Conservation (phyloP, 2,113 vertebrate species). For the Nyctereutes procyonoides region DNA sequence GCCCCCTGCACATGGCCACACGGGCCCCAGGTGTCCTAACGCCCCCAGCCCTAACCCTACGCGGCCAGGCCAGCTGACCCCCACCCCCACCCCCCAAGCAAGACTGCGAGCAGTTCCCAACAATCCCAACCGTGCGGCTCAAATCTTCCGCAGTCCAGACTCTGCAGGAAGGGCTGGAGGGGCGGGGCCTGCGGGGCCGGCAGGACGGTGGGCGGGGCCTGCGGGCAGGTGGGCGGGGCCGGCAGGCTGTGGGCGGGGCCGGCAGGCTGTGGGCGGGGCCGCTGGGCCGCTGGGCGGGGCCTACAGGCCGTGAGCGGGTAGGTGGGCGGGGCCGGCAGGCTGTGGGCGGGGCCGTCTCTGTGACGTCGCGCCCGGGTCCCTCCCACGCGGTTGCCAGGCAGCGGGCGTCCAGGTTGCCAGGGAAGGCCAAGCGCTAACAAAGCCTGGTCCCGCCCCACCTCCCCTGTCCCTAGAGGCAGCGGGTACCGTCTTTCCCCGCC, state of each 20-base stretch:
- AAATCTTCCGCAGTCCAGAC: background rate
- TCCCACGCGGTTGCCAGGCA: background rate
- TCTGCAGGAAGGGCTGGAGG: rapidly evolving
- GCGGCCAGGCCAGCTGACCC: too few species aligned
- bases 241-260: background rate
- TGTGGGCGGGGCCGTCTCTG: background rate
- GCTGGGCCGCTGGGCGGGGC: too few species aligned
- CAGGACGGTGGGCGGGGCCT: too few species aligned
- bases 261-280: background rate
- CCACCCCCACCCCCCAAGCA: background rate
- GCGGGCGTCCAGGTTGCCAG: background rate
- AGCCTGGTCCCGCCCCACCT: background rate
- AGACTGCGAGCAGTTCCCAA: rapidly evolving
- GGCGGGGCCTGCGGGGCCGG: background rate
- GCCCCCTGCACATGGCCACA: background rate
- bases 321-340: background rate
- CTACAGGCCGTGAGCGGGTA: background rate
- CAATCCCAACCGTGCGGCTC: rapidly evolving
- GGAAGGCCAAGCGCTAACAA: conserved; percentile 58
- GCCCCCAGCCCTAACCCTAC: background rate
- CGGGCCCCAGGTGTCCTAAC: background rate
- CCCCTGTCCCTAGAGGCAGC: background rate
- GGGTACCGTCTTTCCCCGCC: background rate
- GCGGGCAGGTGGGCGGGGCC: background rate
- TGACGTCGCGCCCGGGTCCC: background rate